A percentile compares a stretch with the other conserved stretches of the same genome.
These are phyloP conservation scores for Andrena haemorrhoa DNA, from an alignment of 2,888 invertebrate genomes.

Conservation along the genomic window DNA sequence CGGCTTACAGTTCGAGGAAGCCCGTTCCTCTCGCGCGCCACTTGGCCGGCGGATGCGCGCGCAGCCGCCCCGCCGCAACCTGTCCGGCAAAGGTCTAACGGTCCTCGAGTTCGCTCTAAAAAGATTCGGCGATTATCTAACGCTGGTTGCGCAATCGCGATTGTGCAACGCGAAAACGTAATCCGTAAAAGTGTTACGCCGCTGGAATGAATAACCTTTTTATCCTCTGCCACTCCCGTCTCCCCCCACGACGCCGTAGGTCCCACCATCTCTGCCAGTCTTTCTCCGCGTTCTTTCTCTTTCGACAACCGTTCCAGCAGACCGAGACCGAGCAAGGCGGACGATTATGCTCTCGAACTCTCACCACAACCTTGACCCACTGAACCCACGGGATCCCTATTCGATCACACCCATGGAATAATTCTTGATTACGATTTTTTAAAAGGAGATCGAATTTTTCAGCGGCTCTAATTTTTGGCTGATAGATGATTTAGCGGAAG, in stretches of 20 bases:
- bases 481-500: no score
- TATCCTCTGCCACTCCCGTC: slow-evolving; percentile 37
- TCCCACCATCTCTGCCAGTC: slow-evolving; percentile 28
- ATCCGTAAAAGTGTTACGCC: slow-evolving; percentile 77
- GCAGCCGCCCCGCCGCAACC: slow-evolving; percentile 9
- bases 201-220: slow-evolving; percentile 55
- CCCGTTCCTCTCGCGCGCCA: background rate
- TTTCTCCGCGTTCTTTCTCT: slow-evolving; percentile 57
- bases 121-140: slow-evolving; percentile 77
- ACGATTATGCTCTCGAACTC: slow-evolving; percentile 66
- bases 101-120: slow-evolving; percentile 53
- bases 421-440: no score
- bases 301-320: slow-evolving; percentile 30
- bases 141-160: slow-evolving; percentile 71
- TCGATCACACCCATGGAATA: no score
- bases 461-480: no score
- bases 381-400: slow-evolving; percentile 57
- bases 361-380: slow-evolving; percentile 79
- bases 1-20: slow-evolving; percentile 15
- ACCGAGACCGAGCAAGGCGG: slow-evolving; percentile 56
- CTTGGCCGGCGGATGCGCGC: background rate
- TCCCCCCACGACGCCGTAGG: background rate
- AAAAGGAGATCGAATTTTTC: background rate
- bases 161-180: slow-evolving; percentile 79
- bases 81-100: slow-evolving; percentile 65